A percentile compares a stretch with the other conserved stretches of the same genome.
These are phyloP conservation scores for Listronotus oregonensis DNA, from an alignment of 1,140 invertebrate genomes.

Conservation along the genomic window DNA sequence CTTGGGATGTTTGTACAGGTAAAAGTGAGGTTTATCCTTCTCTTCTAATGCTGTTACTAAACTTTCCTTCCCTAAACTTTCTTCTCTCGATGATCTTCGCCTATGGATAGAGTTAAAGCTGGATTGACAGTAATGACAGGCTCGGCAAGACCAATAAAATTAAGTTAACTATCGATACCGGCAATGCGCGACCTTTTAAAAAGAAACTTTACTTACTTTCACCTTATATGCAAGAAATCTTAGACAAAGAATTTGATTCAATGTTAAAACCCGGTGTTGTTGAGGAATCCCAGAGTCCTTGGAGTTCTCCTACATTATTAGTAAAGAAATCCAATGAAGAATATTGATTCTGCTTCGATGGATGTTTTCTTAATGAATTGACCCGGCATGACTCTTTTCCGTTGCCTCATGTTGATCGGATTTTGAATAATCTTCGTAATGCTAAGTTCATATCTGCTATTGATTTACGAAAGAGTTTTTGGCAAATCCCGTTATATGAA, in stretches of 20 bases:
- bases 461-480: constrained; percentile 52
- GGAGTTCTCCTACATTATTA: constrained; percentile 35
- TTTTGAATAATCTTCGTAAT: constrained; percentile 45
- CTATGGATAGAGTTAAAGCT: neutral
- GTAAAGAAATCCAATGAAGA: constrained; percentile 38
- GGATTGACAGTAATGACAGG: constrained; percentile 3
- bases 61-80: neutral
- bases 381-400: constrained; percentile 51
- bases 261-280: too few relatives aligned
- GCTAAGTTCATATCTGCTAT: constrained; percentile 49
- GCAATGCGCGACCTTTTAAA: constrained; percentile 7
- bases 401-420: constrained; percentile 43
- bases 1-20: neutral
- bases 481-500: constrained; percentile 49
- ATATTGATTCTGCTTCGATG: constrained; percentile 52
- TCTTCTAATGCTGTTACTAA: neutral
- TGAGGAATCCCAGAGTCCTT: constrained; percentile 10
- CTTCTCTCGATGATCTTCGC: neutral
- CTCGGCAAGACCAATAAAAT: constrained; percentile 10
- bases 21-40: neutral
- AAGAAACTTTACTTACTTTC: constrained; percentile 14
- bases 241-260: neutral
- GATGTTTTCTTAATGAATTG: constrained; percentile 51
- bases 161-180: constrained; percentile 13
- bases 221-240: constrained; percentile 12